phyloP scores from a whole-genome alignment of 2,888 invertebrate species.

The Apoderus coryli region DNA sequence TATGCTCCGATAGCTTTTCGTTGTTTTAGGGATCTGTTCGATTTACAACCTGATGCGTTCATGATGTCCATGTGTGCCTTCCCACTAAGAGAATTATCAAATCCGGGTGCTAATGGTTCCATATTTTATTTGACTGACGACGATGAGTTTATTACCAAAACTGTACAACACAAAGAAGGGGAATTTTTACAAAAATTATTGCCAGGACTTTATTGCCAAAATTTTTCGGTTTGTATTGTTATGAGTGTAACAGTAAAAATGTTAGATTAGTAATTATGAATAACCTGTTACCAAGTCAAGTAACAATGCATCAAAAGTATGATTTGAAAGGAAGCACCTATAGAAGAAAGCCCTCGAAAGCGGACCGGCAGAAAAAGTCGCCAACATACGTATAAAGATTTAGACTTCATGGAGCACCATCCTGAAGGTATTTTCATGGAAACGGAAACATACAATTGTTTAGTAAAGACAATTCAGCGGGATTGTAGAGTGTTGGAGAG shows the following conservation, averaged over 20 bases:
- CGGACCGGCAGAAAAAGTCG: conserved; percentile 78
- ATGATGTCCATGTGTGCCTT: conserved; percentile 98
- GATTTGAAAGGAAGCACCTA: conserved; percentile 99
- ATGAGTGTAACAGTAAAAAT: conserved; percentile 99
- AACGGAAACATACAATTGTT: conserved; percentile 86
- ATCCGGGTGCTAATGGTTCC: conserved; percentile 98
- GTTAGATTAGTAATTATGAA: conserved; percentile 98
- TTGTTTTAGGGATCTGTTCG: conserved; percentile 96
- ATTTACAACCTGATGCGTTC: conserved; percentile 98
- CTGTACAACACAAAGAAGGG: conserved; percentile 98
- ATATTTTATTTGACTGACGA: conserved; percentile 98
- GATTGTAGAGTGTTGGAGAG: conserved; percentile 89
- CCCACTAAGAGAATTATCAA: conserved; percentile 86
- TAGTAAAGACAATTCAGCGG: conserved; percentile 92
- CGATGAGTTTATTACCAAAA: conserved; percentile 99
- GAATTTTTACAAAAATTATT: conserved; percentile 97
- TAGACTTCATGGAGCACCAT: conserved; percentile 97
- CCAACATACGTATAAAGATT: conserved; percentile 96
- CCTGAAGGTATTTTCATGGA: conserved; percentile 90
- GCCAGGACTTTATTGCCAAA: conserved; percentile 95
- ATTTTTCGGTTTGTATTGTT: conserved; percentile 98
- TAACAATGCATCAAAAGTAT: conserved; percentile 93
- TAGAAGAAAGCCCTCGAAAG: conserved; percentile 95
- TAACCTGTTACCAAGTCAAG: conserved; percentile 89
- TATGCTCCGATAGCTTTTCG: conserved; percentile 99